Evolutionary conservation across 1,140 invertebrate species (phyloP), one percentile per base, ranked within the genome.

Genomic region (Cataglyphis hispanica): DNA sequence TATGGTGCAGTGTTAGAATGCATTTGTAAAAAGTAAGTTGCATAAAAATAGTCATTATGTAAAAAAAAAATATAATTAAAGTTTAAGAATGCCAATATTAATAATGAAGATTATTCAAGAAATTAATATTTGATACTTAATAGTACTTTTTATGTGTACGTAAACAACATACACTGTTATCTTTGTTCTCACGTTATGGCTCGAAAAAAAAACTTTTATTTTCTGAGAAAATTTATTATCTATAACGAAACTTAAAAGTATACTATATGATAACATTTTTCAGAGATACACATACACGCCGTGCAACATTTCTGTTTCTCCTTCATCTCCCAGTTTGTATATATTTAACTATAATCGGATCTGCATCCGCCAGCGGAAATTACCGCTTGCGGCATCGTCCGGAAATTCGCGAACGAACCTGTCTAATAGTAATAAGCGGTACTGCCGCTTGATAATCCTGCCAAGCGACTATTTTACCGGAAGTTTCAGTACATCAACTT

Each of bases 331-430:
- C 40, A 31, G 61, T 85, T 75, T 67, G 61, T 87, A 25, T 22
- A 72, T 58, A 25, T 87, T 87, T 75, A 86, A 84, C 84, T 91
- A 43, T 87, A 92, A 91, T 91, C 89, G 84, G 87, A 86, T 90
- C 87, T 90, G 85, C 90, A 92, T 93, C 93, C 92, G 91, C 80
- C 80, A 85, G 85, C 91, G 93, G 93, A 94, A 94, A 94, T 94
- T 94, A 93, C 91, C 77, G 91, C 91, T 93, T 91, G 93, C 88
- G 92, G 92, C 86, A 83, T 89, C 60, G 40, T 64, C 90, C 92
- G 92, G 92, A 94, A 93, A 93, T 93, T 94, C 90, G 91, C 86
- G 84, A 92, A 91, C 85, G 90, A 91, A 94, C 89, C 90, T 90
- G 86, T 77, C 70, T 92, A 93, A 94, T 91, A 89, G 84, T 91